phyloP scores from a whole-genome alignment of 2,113 vertebrate species.

The Romanogobio albipinnatus region DNA sequence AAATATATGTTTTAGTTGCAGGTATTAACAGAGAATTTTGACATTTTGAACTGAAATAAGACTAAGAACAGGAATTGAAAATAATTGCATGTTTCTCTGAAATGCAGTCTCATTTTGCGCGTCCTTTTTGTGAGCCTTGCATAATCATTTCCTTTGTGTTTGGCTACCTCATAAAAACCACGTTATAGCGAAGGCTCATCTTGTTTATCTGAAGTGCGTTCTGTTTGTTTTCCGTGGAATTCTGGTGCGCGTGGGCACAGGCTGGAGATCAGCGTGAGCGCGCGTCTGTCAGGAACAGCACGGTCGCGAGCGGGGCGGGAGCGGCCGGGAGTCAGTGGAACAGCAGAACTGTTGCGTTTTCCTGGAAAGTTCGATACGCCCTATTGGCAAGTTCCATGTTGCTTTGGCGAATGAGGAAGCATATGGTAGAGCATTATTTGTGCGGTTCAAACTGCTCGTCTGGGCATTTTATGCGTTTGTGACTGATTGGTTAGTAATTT shows the following conservation, averaged over 20 bases:
- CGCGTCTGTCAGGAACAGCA: background rate
- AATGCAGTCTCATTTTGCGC: background rate
- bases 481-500: background rate
- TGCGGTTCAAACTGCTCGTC: background rate
- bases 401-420: background rate
- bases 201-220: background rate
- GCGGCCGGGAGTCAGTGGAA: background rate
- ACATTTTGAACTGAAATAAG: no score
- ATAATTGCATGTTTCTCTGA: no score
- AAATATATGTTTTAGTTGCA: no score
- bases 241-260: background rate
- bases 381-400: background rate
- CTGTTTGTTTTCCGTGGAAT: background rate
- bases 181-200: background rate
- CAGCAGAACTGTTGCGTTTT: background rate
- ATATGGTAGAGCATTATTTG: background rate
- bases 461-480: no score
- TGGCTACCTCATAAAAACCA: no score
- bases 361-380: slow-evolving; percentile 1
- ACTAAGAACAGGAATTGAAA: no score
- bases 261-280: background rate
- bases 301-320: background rate
- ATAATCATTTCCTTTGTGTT: background rate
- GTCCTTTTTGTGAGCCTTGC: background rate
- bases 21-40: no score